Percentiles rank a stretch among this genome's conserved stretches.
phyloP scores from a whole-genome alignment of 23 tunicate genomes.

The Aplidium turbinatum region DNA sequence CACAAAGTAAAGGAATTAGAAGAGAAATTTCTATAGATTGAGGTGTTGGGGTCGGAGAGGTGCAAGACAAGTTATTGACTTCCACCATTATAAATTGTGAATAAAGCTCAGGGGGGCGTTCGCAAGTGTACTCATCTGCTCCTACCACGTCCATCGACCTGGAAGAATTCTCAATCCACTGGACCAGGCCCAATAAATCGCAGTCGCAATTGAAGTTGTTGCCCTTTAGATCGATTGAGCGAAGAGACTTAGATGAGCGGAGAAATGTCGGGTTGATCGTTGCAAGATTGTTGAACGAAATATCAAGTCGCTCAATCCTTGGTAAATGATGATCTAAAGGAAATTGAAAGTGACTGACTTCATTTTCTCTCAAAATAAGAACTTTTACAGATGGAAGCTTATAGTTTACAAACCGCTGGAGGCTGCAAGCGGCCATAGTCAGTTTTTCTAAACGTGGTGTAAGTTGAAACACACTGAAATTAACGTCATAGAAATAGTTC shows the following conservation, averaged over 20 bases:
- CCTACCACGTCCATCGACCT: slow-evolving; percentile 11
- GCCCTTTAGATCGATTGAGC: slow-evolving; percentile 33
- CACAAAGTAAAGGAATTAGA: neutral
- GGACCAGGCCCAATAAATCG: slow-evolving; percentile 15
- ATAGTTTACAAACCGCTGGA: too few species aligned
- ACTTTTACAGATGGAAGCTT: too few species aligned
- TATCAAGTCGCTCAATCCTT: slow-evolving; percentile 25
- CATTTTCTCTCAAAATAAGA: slow-evolving; percentile 9
- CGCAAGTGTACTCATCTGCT: slow-evolving; percentile 21
- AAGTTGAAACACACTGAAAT: too few species aligned
- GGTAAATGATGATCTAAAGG: slow-evolving; percentile 8
- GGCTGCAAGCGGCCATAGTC: too few species aligned
- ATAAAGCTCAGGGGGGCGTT: slow-evolving; percentile 11
- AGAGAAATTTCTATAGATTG: neutral
- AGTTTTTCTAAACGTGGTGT: too few species aligned
- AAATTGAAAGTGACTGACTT: neutral
- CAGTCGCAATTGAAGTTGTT: slow-evolving; percentile 51
- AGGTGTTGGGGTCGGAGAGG: neutral
- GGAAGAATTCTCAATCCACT: slow-evolving; percentile 18
- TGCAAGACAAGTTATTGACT: slow-evolving; percentile 25
- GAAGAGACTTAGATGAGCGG: slow-evolving; percentile 1
- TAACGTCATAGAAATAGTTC: too few species aligned
- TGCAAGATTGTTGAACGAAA: slow-evolving; percentile 31
- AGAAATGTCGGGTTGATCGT: slow-evolving; percentile 14
- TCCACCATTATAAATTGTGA: neutral